phyloP scores from a whole-genome alignment of 2,888 invertebrate genomes.

The Parelbella ahira region DNA sequence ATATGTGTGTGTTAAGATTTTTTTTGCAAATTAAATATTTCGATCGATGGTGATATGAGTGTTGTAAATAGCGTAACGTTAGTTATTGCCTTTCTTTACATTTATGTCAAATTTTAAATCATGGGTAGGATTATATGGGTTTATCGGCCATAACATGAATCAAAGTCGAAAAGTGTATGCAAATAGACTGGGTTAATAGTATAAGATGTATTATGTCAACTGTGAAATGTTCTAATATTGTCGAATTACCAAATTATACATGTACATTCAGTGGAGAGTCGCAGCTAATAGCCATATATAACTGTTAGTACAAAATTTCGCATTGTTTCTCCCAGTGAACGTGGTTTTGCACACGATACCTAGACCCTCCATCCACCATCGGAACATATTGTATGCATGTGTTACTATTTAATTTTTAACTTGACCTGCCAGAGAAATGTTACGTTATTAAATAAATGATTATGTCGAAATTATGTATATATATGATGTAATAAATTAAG shows the following conservation, averaged over 20 bases:
- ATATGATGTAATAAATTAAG: constrained; percentile 78
- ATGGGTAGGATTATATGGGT: constrained; percentile 8
- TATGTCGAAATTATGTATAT: constrained; percentile 79
- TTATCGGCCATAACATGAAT: no score
- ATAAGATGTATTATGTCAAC: constrained; percentile 20
- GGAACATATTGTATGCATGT: no score
- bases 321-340: constrained; percentile 38
- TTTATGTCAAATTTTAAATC: constrained; percentile 23
- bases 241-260: constrained; percentile 66
- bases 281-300: constrained; percentile 10
- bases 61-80: constrained; percentile 20
- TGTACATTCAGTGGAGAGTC: constrained; percentile 38
- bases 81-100: no score
- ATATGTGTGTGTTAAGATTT: constrained; percentile 1
- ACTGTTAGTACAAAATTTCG: constrained; percentile 20
- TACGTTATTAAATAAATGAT: constrained; percentile 66
- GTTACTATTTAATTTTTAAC: constrained; percentile 56
- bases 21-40: background rate
- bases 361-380: no score
- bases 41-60: constrained; percentile 3
- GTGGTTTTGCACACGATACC: constrained; percentile 47
- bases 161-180: no score
- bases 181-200: no score
- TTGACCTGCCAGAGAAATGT: constrained; percentile 68
- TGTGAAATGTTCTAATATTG: constrained; percentile 44